These are phyloP conservation scores for Tangachromis dhanisi DNA, from an alignment of 2,113 vertebrate genomes.

Conservation along the genomic window DNA sequence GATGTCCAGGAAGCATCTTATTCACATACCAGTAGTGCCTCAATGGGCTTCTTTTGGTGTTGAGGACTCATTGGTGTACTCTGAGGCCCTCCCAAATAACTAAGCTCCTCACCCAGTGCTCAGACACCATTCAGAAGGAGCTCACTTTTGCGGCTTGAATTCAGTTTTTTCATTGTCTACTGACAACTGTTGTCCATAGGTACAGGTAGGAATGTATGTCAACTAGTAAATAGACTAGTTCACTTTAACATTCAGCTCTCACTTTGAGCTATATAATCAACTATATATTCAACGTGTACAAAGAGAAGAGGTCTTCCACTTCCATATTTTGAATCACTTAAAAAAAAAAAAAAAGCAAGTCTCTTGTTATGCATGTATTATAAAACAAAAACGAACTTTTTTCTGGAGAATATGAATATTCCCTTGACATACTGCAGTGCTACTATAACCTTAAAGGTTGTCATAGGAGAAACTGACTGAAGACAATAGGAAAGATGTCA, in stretches of 20 bases:
- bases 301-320: background rate
- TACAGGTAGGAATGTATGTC: background rate
- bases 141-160: fast-evolving
- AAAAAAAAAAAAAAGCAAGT: background rate
- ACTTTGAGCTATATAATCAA: background rate
- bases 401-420: background rate
- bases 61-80: background rate
- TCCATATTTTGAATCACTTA: background rate
- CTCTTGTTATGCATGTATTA: background rate
- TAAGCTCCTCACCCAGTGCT: background rate
- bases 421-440: background rate
- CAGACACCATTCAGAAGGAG: background rate
- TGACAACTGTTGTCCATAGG: background rate
- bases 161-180: background rate
- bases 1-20: background rate
- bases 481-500: background rate
- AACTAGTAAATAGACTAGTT: background rate
- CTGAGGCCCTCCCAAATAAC: background rate
- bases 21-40: fast-evolving
- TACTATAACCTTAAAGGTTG: background rate
- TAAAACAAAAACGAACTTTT: fast-evolving
- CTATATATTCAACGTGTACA: fast-evolving
- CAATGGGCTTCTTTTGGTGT: background rate
- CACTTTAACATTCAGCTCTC: background rate
- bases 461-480: background rate